Evolutionary conservation across 2,113 vertebrate genomes (phyloP).

Genomic region (Promerops cafer): DNA sequence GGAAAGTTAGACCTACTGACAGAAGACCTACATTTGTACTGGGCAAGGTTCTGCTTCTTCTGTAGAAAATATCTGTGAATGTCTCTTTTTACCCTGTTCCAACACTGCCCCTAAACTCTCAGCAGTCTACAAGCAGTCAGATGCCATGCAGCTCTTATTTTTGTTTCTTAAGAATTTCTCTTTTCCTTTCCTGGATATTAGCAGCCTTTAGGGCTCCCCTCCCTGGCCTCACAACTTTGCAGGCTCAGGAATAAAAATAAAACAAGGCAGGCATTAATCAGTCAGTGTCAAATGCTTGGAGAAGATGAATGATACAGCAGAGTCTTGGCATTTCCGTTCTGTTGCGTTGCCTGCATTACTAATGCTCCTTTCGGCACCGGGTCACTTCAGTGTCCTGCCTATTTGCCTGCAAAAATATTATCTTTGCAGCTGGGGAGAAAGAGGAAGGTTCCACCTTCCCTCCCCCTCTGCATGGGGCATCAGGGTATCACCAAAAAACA

Average conservation of each 20-base stretch:
- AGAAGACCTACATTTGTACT: neutral
- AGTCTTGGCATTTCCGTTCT: slow-evolving; percentile 47
- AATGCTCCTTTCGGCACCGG: neutral
- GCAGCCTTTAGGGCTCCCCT: neutral
- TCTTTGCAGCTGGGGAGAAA: slow-evolving; percentile 11
- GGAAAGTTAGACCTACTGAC: neutral
- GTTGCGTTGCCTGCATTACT: neutral
- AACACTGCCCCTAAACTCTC: neutral
- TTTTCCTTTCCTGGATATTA: neutral
- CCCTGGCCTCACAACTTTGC: neutral
- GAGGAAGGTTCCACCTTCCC: neutral
- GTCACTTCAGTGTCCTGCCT: slow-evolving; percentile 31
- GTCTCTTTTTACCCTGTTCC: neutral
- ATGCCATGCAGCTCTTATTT: neutral
- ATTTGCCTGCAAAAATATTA: slow-evolving; percentile 51
- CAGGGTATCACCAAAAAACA: neutral
- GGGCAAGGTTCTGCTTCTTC: neutral
- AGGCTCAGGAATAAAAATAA: slow-evolving; percentile 32
- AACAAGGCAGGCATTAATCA: slow-evolving; percentile 40
- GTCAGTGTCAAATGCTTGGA: slow-evolving; percentile 20
- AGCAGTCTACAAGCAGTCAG: neutral
- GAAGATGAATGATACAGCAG: slow-evolving; percentile 35
- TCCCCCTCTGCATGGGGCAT: neutral
- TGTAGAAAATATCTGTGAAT: neutral
- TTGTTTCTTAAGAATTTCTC: neutral